Conservation (phyloP, 1,140 invertebrate species). For the Hesperophylax magnus region DNA sequence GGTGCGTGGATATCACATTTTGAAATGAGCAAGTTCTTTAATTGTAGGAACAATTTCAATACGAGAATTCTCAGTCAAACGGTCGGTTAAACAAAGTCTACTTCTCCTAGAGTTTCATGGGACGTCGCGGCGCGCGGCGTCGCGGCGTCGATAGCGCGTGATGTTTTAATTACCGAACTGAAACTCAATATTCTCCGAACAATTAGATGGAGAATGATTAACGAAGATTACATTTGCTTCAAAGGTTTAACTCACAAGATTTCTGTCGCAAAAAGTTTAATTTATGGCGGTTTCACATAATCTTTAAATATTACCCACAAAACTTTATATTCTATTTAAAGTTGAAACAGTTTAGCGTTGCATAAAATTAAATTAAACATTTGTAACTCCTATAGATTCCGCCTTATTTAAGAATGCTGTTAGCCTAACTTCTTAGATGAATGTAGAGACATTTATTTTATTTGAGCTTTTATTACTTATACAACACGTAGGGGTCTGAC, state of each 20-base stretch:
- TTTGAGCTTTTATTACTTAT: too few species aligned
- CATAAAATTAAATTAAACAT: constrained; percentile 30
- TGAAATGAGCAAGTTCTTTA: too few species aligned
- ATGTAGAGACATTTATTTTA: too few species aligned
- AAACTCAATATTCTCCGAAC: constrained; percentile 34
- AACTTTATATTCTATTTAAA: constrained; percentile 32
- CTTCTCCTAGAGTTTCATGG: too few species aligned
- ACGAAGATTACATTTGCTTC: constrained; percentile 32
- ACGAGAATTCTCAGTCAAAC: too few species aligned
- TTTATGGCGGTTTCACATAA: constrained; percentile 8
- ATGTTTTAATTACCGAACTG: constrained; percentile 30
- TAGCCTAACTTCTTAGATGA: too few species aligned
- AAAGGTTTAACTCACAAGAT: constrained; percentile 9
- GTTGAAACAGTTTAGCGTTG: background rate
- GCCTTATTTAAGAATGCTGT: background rate
- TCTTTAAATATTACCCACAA: constrained; percentile 3
- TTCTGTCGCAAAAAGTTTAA: constrained; percentile 15
- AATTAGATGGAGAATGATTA: constrained; percentile 23
- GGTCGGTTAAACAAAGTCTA: too few species aligned
- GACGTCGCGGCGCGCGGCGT: too few species aligned
- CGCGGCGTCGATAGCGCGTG: background rate
- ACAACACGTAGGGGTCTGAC: too few species aligned
- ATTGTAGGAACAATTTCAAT: too few species aligned
- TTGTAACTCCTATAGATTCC: background rate
- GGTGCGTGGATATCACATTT: too few species aligned